Evolutionary conservation across 1,140 invertebrate species (phyloP).

Genomic region (Glossosoma conforme): DNA sequence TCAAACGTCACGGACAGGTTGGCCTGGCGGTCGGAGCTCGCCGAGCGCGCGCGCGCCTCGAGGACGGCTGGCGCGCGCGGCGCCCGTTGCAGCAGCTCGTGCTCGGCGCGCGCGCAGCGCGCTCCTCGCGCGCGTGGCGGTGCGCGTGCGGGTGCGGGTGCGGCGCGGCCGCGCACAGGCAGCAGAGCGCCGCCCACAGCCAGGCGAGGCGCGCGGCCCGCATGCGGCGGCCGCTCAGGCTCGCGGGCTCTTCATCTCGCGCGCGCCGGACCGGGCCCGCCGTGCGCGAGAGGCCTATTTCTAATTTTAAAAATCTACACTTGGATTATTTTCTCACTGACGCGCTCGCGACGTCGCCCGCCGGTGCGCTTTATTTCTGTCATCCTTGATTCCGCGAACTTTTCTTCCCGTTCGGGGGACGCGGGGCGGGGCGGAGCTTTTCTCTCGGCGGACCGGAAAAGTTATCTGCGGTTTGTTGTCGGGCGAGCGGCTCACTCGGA

Average conservation of each 20-base stretch:
- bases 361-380: conserved; percentile 22
- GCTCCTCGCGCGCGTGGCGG: conserved; percentile 14
- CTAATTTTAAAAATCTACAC: conserved; percentile 26
- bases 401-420: not conserved
- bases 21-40: conserved; percentile 51
- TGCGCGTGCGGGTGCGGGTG: conserved; percentile 9
- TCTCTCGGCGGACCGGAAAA: conserved; percentile 1
- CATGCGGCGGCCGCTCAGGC: not conserved
- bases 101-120: conserved; percentile 56
- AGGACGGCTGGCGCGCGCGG: conserved; percentile 57
- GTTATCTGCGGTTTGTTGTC: not conserved
- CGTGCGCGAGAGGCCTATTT: conserved; percentile 20
- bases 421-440: no score
- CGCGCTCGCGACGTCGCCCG: conserved; percentile 21
- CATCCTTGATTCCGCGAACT: conserved; percentile 21
- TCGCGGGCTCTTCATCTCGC: conserved; percentile 2
- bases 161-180: conserved; percentile 4
- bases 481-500: not conserved
- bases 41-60: conserved; percentile 59
- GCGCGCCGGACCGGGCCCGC: conserved; percentile 6
- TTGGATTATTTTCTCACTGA: conserved; percentile 23
- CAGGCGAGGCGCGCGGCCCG: not conserved
- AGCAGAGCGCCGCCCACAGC: conserved; percentile 22
- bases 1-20: conserved; percentile 63
- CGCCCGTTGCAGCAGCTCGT: conserved; percentile 53